A percentile compares a stretch with the other conserved stretches of the same genome.
These are phyloP conservation scores for Drosophila multiciliata DNA, from an alignment of 2,888 invertebrate genomes.

Conservation along the genomic window DNA sequence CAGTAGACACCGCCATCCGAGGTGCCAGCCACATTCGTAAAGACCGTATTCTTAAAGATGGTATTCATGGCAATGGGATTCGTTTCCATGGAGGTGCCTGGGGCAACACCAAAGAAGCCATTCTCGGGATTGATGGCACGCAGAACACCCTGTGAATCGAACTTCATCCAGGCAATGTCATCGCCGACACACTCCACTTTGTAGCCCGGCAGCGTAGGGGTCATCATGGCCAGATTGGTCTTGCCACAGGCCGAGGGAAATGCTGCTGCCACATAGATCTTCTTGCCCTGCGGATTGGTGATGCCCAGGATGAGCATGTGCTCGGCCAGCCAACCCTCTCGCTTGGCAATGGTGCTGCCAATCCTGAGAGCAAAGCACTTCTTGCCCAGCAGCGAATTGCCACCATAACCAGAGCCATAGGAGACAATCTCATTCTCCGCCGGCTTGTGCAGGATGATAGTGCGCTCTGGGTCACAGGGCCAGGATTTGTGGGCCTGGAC, in stretches of 20 bases:
- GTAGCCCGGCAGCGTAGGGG: conserved; percentile 96
- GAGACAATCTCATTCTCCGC: conserved; percentile 85
- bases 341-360: conserved; percentile 96
- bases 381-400: conserved; percentile 98
- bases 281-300: conserved; percentile 94
- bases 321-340: conserved; percentile 99
- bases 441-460: conserved; percentile 94
- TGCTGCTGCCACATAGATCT: conserved; percentile 97
- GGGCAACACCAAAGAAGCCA: conserved; percentile 99
- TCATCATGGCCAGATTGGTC: conserved; percentile 99
- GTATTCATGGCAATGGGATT: conserved; percentile 99
- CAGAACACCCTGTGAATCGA: conserved; percentile 93
- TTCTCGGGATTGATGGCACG: conserved; percentile 99
- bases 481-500: conserved; percentile 90
- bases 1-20: conserved; percentile 98
- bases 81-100: conserved; percentile 94
- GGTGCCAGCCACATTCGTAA: conserved; percentile 98
- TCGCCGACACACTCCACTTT: conserved; percentile 97
- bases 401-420: conserved; percentile 97
- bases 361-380: conserved; percentile 98
- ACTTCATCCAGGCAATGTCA: conserved; percentile 99
- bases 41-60: conserved; percentile 95
- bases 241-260: conserved; percentile 99
- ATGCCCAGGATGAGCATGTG: conserved; percentile 99
- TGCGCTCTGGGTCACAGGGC: conserved; percentile 98